These are phyloP conservation scores for Lithobates sylvaticus DNA, from an alignment of 2,797 vertebrate species.

Conservation along the genomic window DNA sequence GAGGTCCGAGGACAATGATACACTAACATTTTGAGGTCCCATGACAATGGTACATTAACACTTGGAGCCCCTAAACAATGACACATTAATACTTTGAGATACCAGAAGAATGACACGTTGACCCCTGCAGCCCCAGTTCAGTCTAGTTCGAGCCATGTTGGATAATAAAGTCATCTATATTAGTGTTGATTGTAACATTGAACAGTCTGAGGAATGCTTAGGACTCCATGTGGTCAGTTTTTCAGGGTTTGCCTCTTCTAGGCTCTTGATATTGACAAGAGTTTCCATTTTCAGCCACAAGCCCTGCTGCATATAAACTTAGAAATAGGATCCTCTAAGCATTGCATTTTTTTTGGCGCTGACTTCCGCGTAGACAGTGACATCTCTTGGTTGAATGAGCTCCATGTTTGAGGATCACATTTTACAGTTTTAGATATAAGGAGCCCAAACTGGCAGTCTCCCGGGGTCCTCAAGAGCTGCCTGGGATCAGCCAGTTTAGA, in stretches of 20 bases:
- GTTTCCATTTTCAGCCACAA: not conserved
- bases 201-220: not conserved
- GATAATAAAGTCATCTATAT: not conserved
- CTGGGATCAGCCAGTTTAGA: slow-evolving; percentile 73
- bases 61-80: not conserved
- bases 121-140: no score
- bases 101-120: no score
- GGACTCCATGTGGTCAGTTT: no score
- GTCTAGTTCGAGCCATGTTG: not conserved
- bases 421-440: not conserved
- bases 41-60: no score
- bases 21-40: no score
- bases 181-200: not conserved
- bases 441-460: not conserved
- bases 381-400: not conserved
- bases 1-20: no score
- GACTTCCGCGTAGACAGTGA: not conserved
- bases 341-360: no score
- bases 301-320: not conserved
- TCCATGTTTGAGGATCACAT: not conserved
- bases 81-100: not conserved
- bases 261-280: no score
- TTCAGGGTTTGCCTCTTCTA: no score
- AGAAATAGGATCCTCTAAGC: no score
- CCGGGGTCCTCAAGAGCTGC: not conserved